Conservation (phyloP, 2,797 vertebrate species). For the Acanthornis magna region DNA sequence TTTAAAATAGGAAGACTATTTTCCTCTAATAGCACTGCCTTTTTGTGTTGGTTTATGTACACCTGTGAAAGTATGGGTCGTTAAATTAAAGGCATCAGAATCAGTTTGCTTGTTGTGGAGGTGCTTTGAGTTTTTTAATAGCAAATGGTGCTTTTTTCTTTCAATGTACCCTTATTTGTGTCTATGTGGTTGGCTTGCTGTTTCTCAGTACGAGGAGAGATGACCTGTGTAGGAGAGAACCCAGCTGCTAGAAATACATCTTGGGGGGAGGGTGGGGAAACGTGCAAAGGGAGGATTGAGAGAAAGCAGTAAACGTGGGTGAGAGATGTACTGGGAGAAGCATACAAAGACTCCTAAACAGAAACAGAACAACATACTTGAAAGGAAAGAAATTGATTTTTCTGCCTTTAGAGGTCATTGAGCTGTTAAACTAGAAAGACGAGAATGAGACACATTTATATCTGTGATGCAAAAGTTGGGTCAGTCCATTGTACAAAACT, state of each 20-base stretch:
- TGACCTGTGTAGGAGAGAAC: constrained; percentile 46
- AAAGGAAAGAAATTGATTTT: not conserved
- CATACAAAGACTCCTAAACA: not conserved
- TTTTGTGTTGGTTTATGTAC: not conserved
- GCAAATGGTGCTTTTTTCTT: not conserved
- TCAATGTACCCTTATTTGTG: not conserved
- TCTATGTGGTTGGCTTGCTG: not conserved
- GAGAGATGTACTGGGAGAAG: not conserved
- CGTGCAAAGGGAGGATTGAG: not conserved
- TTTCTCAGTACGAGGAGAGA: not conserved
- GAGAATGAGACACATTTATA: not conserved
- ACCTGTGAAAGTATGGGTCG: not conserved
- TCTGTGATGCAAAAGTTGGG: not conserved
- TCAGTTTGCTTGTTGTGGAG: not conserved
- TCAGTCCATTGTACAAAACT: not conserved
- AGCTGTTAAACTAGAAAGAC: not conserved
- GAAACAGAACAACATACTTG: not conserved
- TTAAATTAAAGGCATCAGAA: not conserved
- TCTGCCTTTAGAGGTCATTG: not conserved
- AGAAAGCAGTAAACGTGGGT: not conserved
- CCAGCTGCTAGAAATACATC: not conserved
- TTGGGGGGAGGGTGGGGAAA: not conserved
- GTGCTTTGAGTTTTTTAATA: not conserved
- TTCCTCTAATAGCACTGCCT: not conserved
- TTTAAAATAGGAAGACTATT: not conserved